Evolutionary conservation across 1,140 invertebrate species (phyloP).

Genomic region (Drosophila gunungcola): DNA sequence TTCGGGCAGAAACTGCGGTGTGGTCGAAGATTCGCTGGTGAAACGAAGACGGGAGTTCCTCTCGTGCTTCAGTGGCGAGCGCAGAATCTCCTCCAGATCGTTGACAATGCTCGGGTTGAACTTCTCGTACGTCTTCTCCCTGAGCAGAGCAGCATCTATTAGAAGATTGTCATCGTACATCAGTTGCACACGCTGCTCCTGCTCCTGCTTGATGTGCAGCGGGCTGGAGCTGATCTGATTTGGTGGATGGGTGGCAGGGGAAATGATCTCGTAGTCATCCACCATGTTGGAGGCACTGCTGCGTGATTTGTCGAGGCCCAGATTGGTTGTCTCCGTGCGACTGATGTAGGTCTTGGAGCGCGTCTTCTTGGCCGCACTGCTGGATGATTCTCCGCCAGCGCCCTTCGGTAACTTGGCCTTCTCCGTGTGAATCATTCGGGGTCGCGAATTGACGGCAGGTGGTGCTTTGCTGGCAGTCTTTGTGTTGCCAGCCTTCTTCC

Average conservation of each 20-base stretch:
- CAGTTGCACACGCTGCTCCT: conserved; percentile 59
- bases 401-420: conserved; percentile 86
- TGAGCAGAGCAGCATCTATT: conserved; percentile 61
- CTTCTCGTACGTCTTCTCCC: conserved; percentile 72
- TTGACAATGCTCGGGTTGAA: conserved; percentile 80
- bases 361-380: conserved; percentile 85
- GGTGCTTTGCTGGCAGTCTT: conserved; percentile 27
- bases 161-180: conserved; percentile 75
- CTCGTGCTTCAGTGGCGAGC: conserved; percentile 78
- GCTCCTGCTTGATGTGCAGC: conserved; percentile 78
- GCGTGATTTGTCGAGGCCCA: conserved; percentile 57
- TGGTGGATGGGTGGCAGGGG: conserved; percentile 73
- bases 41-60: conserved; percentile 66
- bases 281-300: conserved; percentile 56
- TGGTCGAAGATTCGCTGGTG: conserved; percentile 74
- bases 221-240: conserved; percentile 83
- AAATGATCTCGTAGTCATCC: conserved; percentile 82
- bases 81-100: conserved; percentile 82
- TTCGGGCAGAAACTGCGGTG: conserved; percentile 69
- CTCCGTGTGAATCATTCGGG: conserved; percentile 91
- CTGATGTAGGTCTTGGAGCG: conserved; percentile 82
- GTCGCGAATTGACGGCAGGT: conserved; percentile 77
- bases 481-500: conserved; percentile 28
- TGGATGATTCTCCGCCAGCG: conserved; percentile 70
- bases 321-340: conserved; percentile 85